These are phyloP conservation scores for Agrypnia vestita DNA, from an alignment of 1,140 invertebrate species.

Conservation along the genomic window DNA sequence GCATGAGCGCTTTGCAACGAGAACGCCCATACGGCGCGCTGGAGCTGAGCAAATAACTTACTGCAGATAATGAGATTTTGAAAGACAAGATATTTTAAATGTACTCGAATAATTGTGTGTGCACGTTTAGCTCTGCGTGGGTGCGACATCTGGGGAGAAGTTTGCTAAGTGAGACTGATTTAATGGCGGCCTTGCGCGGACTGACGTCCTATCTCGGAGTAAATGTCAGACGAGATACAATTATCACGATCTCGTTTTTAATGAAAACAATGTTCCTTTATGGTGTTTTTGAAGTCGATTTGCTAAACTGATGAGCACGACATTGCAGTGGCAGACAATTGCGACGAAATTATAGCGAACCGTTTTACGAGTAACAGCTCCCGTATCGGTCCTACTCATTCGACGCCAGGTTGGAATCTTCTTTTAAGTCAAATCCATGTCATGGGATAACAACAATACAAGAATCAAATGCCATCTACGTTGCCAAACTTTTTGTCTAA, in stretches of 20 bases:
- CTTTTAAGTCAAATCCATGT: no score
- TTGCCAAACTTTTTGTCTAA: no score
- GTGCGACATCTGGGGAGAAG: background rate
- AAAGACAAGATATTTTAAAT: conserved; percentile 18
- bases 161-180: background rate
- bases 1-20: background rate
- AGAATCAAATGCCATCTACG: no score
- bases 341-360: no score
- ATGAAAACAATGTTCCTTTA: no score
- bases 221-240: background rate
- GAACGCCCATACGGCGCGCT: background rate
- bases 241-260: conserved; percentile 7
- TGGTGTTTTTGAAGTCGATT: no score
- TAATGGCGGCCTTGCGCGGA: background rate
- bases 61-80: conserved; percentile 13
- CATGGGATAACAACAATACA: no score
- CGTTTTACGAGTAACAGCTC: no score
- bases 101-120: conserved; percentile 9
- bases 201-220: background rate
- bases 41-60: background rate
- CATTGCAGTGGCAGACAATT: no score
- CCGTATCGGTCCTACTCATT: no score
- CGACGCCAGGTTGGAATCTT: no score
- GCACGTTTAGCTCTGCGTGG: background rate
- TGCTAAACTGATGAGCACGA: no score